Base-by-base conservation (phyloP, 35 echinoderm and acorn worm species). In the Chiridota heheva region DNA sequence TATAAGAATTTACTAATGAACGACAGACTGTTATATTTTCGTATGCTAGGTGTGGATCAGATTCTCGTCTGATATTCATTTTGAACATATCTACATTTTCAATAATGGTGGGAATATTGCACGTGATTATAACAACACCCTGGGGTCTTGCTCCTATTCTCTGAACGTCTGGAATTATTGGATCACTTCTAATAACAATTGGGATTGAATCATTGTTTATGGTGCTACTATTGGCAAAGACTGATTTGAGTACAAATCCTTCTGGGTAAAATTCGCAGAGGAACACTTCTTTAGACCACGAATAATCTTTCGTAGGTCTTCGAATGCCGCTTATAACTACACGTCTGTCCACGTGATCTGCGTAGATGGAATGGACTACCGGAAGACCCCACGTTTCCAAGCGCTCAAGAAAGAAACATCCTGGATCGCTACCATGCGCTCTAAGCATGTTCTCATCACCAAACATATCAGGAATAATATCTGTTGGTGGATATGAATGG, bases 281-380 rank as follows among this genome's bases (percentile, higher is more conserved):
- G 40, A 90, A 90, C 55, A 59, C 44, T 49, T 96, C 76, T 34
- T 64, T 37, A 64, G 76, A 60, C 92, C 92, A 96, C 12, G 36
- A 41, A 8, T 87, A 70, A 45, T 82, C 76, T 58, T 61, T 72
- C 1, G 80, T 86, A 25, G 66, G 55, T 53, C 87, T 63, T 7
- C 67, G 67, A 60, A 88, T 78, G 2, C 87, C 92, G 3, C 85
- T 82, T 16, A 86, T 70, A 3, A 96, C 82, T 0, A 96, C 92
- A 5, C 79, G 67, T 7, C 77, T 82, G 4, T 81, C 70, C 15
- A 76, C 60, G 1, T 86, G 68, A 55, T 96, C 92, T 6, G 83
- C 82, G 77, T 90, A 96, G 55, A 81, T 43, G 22, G 92, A 96
- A 65, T 96, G 88, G 7, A 96, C 84, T 20, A 62, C 86, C 18